Evolutionary conservation across 2,888 invertebrate species (phyloP).

Genomic region (Bruchidius siliquastri): DNA sequence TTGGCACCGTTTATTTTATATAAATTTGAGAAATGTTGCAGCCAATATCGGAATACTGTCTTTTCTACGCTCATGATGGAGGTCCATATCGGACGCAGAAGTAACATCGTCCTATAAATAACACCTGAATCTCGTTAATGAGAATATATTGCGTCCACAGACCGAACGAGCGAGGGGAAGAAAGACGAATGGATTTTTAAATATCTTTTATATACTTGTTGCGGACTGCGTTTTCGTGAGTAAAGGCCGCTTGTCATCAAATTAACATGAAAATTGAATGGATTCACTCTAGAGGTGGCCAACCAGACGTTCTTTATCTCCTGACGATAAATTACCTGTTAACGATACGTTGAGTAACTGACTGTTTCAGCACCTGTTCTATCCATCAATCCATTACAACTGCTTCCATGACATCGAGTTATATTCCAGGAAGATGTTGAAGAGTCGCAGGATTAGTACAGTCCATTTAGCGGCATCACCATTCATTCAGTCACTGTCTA

Average conservation of each 20-base stretch:
- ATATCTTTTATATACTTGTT: constrained; percentile 9
- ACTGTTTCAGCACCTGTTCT: background rate
- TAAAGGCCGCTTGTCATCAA: background rate
- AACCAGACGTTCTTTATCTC: background rate
- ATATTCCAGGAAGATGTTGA: background rate
- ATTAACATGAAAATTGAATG: background rate
- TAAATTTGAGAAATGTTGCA: too few species aligned
- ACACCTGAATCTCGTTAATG: constrained; percentile 42
- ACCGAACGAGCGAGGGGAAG: constrained; percentile 15
- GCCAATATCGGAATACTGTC: too few species aligned
- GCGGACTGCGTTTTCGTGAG: constrained; percentile 2
- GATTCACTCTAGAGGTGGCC: background rate
- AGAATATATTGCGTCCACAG: constrained; percentile 38
- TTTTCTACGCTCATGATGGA: background rate
- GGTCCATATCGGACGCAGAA: background rate
- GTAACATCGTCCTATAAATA: constrained; percentile 26
- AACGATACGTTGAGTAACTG: background rate
- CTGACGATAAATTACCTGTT: background rate
- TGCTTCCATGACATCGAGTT: background rate
- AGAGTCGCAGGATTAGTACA: background rate
- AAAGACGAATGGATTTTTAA: constrained; percentile 38
- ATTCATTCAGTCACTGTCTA: too few species aligned
- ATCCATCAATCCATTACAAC: background rate
- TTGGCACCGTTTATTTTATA: too few species aligned
- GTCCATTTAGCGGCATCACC: background rate